Evolutionary conservation across 2,797 vertebrate genomes (phyloP).

Genomic region (Aselliscus stoliczkanus): DNA sequence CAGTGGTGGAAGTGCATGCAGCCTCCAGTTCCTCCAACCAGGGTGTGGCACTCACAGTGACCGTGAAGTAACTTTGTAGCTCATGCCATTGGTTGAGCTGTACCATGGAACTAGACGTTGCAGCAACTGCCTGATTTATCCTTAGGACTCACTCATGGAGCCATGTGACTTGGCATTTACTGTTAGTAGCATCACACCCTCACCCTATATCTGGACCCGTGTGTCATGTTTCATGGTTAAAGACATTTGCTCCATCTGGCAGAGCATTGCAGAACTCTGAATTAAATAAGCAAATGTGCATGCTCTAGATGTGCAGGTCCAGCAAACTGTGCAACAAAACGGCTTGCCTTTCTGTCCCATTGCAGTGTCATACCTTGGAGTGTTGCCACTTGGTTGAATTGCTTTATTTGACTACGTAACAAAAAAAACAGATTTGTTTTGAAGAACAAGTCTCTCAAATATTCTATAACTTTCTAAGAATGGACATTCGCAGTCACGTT

Average conservation of each 20-base stretch:
- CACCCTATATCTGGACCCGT: background rate
- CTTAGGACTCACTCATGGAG: background rate
- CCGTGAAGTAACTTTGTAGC: background rate
- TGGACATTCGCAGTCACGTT: background rate
- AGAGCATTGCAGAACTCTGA: background rate
- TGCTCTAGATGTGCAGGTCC: background rate
- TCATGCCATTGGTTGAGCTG: background rate
- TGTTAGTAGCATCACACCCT: background rate
- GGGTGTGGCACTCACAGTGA: background rate
- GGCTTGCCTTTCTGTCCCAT: background rate
- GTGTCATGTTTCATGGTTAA: background rate
- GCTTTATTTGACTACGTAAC: slow-evolving; percentile 8
- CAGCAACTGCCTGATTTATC: background rate
- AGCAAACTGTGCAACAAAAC: background rate
- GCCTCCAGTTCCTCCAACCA: no score
- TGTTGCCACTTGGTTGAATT: slow-evolving; percentile 1
- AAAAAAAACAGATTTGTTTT: background rate
- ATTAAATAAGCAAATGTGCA: background rate
- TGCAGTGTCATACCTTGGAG: background rate
- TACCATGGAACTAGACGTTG: background rate
- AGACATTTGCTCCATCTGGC: background rate
- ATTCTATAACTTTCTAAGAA: background rate
- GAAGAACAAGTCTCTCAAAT: background rate
- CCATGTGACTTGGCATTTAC: background rate
- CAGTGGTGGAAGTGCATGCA: accelerated